A percentile compares a stretch with the other conserved stretches of the same genome.
phyloP scores from a whole-genome alignment of 2,888 invertebrate genomes.

The Allacma fusca region DNA sequence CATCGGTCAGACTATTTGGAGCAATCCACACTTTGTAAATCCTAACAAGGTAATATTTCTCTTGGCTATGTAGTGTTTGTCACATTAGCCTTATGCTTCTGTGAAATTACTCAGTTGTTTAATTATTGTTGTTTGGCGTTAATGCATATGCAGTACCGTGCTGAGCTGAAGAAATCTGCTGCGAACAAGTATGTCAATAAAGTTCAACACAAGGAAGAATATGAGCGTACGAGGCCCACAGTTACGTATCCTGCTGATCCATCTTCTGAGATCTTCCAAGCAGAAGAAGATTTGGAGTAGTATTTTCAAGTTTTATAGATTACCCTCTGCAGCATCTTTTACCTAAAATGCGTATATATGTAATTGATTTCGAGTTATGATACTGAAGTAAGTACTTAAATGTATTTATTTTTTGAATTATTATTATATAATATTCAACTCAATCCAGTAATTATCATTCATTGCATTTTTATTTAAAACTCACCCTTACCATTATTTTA shows the following conservation, averaged over 20 bases:
- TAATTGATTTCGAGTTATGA: too few species aligned
- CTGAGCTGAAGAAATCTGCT: conserved; percentile 73
- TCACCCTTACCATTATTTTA: too few species aligned
- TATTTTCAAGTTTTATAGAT: too few species aligned
- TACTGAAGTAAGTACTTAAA: too few species aligned
- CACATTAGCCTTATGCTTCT: not conserved
- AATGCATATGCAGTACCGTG: too few species aligned
- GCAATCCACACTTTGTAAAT: conserved; percentile 89
- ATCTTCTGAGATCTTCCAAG: conserved; percentile 77
- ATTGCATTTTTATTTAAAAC: too few species aligned
- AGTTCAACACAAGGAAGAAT: conserved; percentile 80
- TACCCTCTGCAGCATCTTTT: too few species aligned
- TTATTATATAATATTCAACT: too few species aligned
- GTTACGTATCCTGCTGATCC: conserved; percentile 77
- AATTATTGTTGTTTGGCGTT: too few species aligned
- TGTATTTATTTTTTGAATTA: too few species aligned
- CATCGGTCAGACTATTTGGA: conserved; percentile 89
- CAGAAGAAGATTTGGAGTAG: conserved; percentile 72
- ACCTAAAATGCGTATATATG: too few species aligned
- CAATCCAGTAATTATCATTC: too few species aligned
- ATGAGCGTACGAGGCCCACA: conserved; percentile 76
- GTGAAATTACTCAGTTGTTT: not conserved
- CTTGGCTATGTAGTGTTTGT: not conserved
- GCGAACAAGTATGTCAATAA: conserved; percentile 80
- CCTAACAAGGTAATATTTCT: conserved; percentile 75